phyloP scores from a whole-genome alignment of 2,888 invertebrate genomes.

The Leucoma salicis region DNA sequence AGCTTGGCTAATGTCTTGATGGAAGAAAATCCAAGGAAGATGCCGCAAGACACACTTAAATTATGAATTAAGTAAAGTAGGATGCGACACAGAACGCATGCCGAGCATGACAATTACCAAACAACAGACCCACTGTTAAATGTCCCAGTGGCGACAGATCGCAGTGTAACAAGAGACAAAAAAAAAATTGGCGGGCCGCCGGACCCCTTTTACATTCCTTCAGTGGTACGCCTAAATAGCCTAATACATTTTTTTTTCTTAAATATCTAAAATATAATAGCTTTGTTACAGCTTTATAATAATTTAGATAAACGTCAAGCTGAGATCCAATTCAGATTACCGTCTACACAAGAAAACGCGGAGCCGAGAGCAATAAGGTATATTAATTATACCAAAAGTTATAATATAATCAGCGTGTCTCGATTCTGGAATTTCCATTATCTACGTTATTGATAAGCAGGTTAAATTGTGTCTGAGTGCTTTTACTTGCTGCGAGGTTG shows the following conservation, averaged over 20 bases:
- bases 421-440: slow-evolving; percentile 19
- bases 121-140: not conserved
- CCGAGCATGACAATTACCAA: not conserved
- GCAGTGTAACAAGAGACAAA: too few species aligned
- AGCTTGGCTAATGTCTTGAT: not conserved
- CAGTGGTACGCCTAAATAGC: too few species aligned
- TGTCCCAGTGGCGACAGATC: too few species aligned
- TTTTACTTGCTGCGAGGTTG: slow-evolving; percentile 22
- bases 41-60: not conserved
- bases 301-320: too few species aligned
- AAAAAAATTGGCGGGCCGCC: too few species aligned
- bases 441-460: slow-evolving; percentile 12
- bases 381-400: not conserved
- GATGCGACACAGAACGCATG: not conserved
- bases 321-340: too few species aligned
- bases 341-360: too few species aligned
- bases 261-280: too few species aligned
- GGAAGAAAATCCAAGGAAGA: not conserved
- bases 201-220: too few species aligned
- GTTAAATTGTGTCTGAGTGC: slow-evolving; percentile 17
- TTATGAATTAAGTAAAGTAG: not conserved
- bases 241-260: too few species aligned
- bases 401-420: not conserved
- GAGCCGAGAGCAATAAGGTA: too few species aligned
- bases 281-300: too few species aligned